Evolutionary conservation across 2,888 invertebrate genomes (phyloP), one percentile per base, ranked within the genome.

Genomic region (Plusia festucae): DNA sequence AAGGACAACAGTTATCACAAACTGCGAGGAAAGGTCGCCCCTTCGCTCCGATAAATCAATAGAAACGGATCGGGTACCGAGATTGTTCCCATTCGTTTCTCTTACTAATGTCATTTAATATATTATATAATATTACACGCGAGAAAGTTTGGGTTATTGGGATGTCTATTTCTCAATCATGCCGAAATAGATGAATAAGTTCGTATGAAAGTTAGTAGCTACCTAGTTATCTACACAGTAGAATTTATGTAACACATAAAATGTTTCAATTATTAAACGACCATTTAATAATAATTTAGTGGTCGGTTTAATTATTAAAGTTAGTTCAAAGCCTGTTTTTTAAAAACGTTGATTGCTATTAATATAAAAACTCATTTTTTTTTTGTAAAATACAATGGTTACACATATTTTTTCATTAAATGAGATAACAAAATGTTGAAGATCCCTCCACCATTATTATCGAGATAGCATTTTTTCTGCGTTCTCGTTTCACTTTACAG

Each of bases 401-500:
- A n/a, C n/a, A n/a, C n/a, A n/a, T n/a, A n/a, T n/a, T n/a, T n/a
- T n/a, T n/a, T n/a, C n/a, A n/a, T n/a, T n/a, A n/a, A n/a, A n/a
- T n/a, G n/a, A n/a, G n/a, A n/a, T n/a, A n/a, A n/a, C n/a, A n/a
- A n/a, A 9, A 20, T 1, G 9, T 16, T 46, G 46, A 20, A 18
- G 46, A 20, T 11, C 0, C 11, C 11, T 49, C 9, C 11, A 49
- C 20, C 18, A 49, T 49, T 49, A 49, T 18, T n/a, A 15, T 20
- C 46, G 20, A 49, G 18, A 49, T 20, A 13, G 18, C 73, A 82
- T 84, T 87, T 83, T 90, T 88, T 82, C 72, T 71, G 73, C 24
- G 79, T 85, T 83, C 85, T 86, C 88, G 89, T 91, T 90, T 91
- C 87, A 90, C 87, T 90, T 90, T 89, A 85, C 88, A 85, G 90